Evolutionary conservation across 2,888 invertebrate species (phyloP), one percentile per base, ranked within the genome.

Genomic region (Heteropelma amictum): DNA sequence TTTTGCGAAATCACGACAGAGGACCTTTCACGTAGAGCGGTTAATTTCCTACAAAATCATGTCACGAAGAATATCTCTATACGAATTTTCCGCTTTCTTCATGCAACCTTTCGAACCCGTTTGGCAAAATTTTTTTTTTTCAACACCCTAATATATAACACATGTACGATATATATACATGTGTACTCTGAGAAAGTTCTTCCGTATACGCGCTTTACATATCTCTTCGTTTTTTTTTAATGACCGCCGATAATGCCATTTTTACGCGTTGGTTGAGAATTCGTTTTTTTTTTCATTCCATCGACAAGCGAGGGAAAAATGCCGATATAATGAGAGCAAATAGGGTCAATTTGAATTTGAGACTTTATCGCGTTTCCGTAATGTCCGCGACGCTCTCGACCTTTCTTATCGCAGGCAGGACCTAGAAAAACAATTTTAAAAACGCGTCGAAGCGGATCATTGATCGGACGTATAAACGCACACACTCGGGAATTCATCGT

Each of bases 121-220:
- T n/a, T n/a, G n/a, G n/a, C n/a, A n/a, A n/a, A n/a, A n/a, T n/a
- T n/a, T n/a, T n/a, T n/a, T n/a, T n/a, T 38, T 38, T 12, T 42
- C 0, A 42, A 19, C 26, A 56, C 38, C 56, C 26, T 23, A 21
- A 56, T 56, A 21, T 38, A 40, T 26, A 14, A 56, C 38, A 21
- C 23, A 40, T 26, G 14, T 45, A 45, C 12, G 23, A 54, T 35
- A 35, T 54, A 56, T 40, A 56, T 40, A 56, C 23, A 56, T 26
- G 10, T 33, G 33, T 21, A 76, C 63, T 81, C 68, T 79, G 77
- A 69, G 73, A 79, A 80, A 77, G 82, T 82, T 85, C 84, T 84
- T 85, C 84, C 82, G 78, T 81, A 79, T 78, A 80, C 77, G 77
- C 77, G 76, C 81, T 77, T 80, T 72, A 79, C 77, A 73, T 72